Percentiles rank a stretch among this genome's conserved stretches.
Conservation (phyloP, 2,888 invertebrate species). For the Sesia apiformis region DNA sequence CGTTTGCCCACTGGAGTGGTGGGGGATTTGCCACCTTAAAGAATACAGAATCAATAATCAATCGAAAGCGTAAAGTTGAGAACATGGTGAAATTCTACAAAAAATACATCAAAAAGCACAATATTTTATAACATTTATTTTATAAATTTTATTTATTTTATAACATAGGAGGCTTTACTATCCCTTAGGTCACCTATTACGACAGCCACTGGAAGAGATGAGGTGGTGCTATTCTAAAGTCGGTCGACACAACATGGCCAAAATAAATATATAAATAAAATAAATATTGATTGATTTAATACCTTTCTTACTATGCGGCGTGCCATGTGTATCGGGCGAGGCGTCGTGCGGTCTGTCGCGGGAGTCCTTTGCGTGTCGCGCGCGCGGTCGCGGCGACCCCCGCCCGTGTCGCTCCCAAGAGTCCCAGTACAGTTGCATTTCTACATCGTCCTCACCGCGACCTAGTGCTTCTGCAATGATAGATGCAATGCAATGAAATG, state of each 20-base stretch:
- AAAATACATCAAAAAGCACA: no score
- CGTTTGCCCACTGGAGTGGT: conserved; percentile 88
- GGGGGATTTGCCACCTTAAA: conserved; percentile 79
- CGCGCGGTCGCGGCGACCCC: conserved; percentile 48
- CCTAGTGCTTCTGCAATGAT: conserved; percentile 45
- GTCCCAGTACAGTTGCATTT: conserved; percentile 92
- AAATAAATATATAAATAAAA: no score
- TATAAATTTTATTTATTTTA: no score
- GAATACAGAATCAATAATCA: not conserved
- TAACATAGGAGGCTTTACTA: no score
- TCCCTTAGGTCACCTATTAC: no score
- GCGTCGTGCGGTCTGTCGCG: conserved; percentile 77
- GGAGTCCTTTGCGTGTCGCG: conserved; percentile 10
- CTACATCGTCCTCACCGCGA: conserved; percentile 66
- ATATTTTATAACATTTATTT: no score
- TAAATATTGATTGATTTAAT: not conserved
- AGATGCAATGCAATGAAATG: not conserved
- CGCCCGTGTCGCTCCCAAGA: conserved; percentile 88
- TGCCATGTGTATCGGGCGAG: conserved; percentile 70
- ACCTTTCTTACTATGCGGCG: conserved; percentile 30
- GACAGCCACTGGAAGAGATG: no score
- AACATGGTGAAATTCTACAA: no score
- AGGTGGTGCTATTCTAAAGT: no score
- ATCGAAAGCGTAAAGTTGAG: no score
- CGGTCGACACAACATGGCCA: no score